Conservation (phyloP, 1,140 invertebrate genomes). For the Panagrolaimus sp. region DNA sequence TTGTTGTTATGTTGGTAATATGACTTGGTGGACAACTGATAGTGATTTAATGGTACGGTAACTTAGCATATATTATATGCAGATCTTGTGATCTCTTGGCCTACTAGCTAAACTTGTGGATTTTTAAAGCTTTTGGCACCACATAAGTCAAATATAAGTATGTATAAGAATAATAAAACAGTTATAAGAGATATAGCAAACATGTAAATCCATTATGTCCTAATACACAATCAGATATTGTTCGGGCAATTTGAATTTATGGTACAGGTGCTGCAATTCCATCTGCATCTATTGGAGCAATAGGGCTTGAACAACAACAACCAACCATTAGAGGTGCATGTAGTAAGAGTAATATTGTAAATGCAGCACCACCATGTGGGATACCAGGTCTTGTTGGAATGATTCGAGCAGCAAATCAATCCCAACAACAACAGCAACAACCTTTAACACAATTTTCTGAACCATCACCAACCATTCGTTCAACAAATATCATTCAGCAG, state of each 20-base stretch:
- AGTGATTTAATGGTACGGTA: no score
- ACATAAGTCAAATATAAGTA: constrained; percentile 84
- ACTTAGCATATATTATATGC: no score
- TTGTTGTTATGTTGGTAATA: constrained; percentile 54
- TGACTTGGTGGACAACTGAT: constrained; percentile 58
- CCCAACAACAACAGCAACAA: not conserved
- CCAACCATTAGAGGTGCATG: constrained; percentile 43
- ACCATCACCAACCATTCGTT: not conserved
- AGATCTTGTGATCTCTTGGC: no score
- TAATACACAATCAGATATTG: constrained; percentile 71
- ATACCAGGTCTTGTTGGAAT: constrained; percentile 15
- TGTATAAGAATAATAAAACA: constrained; percentile 66
- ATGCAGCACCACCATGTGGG: no score
- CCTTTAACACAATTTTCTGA: not conserved
- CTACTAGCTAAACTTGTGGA: no score
- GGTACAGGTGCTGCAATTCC: constrained; percentile 15
- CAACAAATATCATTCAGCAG: not conserved
- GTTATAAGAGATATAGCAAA: constrained; percentile 58
- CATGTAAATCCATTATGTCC: constrained; percentile 42
- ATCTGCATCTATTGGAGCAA: constrained; percentile 5
- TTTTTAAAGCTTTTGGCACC: no score
- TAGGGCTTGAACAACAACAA: no score
- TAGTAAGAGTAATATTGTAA: no score
- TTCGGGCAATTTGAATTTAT: constrained; percentile 63
- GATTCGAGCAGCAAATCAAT: constrained; percentile 17